A percentile compares a stretch with the other conserved stretches of the same genome.
Evolutionary conservation across 1,140 invertebrate genomes (phyloP).

Genomic region (Drosophila auraria): DNA sequence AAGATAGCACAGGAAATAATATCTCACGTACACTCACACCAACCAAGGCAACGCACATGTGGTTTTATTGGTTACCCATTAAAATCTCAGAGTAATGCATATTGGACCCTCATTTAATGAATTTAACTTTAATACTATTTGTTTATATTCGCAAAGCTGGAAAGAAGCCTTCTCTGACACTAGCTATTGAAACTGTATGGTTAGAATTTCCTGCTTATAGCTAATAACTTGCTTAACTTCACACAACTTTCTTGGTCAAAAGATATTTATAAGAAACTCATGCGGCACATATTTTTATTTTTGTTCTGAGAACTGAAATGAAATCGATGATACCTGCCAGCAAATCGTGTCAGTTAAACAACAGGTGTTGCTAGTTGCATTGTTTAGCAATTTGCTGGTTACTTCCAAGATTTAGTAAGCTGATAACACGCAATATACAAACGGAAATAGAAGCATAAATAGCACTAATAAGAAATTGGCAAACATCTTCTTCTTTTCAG

Average conservation of each 20-base stretch:
- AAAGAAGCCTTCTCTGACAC: too few species aligned
- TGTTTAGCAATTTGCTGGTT: conserved; percentile 14
- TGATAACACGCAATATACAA: conserved; percentile 31
- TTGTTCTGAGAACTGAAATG: background rate
- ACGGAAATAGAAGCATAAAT: conserved; percentile 18
- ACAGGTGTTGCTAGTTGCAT: conserved; percentile 10
- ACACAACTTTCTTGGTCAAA: background rate
- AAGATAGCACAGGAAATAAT: conserved; percentile 64
- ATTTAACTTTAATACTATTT: too few species aligned
- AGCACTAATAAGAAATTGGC: conserved; percentile 27
- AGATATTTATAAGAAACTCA: background rate
- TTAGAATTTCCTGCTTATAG: too few species aligned
- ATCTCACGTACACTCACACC: conserved; percentile 20
- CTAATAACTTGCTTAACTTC: background rate
- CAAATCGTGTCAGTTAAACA: background rate
- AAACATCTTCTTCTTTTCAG: conserved; percentile 19
- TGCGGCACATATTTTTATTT: background rate
- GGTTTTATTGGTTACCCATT: conserved; percentile 7
- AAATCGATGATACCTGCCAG: background rate
- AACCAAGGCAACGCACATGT: background rate
- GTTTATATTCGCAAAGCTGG: too few species aligned
- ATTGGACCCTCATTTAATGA: background rate
- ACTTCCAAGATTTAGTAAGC: conserved; percentile 22
- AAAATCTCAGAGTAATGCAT: background rate
- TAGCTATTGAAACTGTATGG: background rate